Conservation (phyloP, 2,888 invertebrate species). For the Diarsia rubi region DNA sequence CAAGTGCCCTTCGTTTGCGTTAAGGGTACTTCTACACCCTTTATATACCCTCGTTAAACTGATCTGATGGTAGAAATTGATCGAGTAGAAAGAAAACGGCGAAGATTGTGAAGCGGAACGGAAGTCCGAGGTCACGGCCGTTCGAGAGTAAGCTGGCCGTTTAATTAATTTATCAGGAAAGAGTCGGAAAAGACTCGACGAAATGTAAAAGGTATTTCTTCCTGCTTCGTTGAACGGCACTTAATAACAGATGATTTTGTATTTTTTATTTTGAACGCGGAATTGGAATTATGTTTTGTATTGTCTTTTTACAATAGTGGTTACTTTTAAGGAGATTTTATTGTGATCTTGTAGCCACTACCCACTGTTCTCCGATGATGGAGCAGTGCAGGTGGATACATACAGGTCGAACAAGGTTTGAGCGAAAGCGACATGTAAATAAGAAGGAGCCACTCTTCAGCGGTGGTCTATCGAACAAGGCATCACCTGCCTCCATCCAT, state of each 20-base stretch:
- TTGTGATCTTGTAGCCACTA: not conserved
- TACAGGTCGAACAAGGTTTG: not conserved
- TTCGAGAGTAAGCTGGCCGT: constrained; percentile 25
- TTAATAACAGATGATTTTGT: constrained; percentile 44
- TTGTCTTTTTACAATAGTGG: constrained; percentile 21
- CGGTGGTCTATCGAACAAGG: not conserved
- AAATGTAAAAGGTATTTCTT: constrained; percentile 54
- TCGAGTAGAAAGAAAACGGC: constrained; percentile 30
- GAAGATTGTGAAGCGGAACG: constrained; percentile 38
- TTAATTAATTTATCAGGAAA: constrained; percentile 59
- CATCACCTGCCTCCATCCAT: not conserved
- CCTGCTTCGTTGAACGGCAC: constrained; percentile 31
- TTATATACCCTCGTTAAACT: constrained; percentile 26
- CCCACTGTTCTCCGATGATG: not conserved
- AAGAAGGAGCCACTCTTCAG: not conserved
- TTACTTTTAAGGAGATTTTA: not conserved
- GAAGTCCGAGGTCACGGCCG: constrained; percentile 57
- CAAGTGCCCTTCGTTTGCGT: no score
- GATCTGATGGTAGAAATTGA: constrained; percentile 24
- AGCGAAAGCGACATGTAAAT: not conserved
- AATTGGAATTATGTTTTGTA: constrained; percentile 9
- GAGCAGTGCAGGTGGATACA: not conserved
- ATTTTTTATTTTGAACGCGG: constrained; percentile 24
- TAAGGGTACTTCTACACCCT: no score
- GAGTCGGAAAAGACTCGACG: constrained; percentile 32